These are phyloP conservation scores for Drosophila nigromelanica DNA, from an alignment of 1,140 invertebrate genomes.

Conservation along the genomic window DNA sequence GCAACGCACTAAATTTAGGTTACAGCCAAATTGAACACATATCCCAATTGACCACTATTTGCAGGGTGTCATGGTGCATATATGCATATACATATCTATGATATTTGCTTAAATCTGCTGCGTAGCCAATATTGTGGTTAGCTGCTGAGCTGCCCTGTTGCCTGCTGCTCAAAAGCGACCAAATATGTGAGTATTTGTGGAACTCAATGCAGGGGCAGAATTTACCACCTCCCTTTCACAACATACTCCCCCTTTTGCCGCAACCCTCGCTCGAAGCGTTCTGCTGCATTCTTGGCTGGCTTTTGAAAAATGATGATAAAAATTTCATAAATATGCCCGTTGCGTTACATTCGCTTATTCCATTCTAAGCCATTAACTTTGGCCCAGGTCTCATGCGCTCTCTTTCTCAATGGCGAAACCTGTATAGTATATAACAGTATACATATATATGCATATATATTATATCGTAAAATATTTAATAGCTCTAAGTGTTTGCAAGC, in stretches of 20 bases:
- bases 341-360: slow-evolving; percentile 68
- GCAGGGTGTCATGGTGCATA: slow-evolving; percentile 24
- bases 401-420: neutral
- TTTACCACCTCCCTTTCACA: neutral
- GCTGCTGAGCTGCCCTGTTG: slow-evolving; percentile 7
- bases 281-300: slow-evolving; percentile 38
- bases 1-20: no score
- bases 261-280: slow-evolving; percentile 4
- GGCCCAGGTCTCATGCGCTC: slow-evolving; percentile 10
- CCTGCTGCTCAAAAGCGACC: slow-evolving; percentile 6
- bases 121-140: slow-evolving; percentile 31
- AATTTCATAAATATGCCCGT: slow-evolving; percentile 77
- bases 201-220: slow-evolving; percentile 9
- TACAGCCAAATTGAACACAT: no score
- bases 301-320: slow-evolving; percentile 76
- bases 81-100: neutral
- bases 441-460: slow-evolving; percentile 14
- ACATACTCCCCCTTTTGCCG: no score
- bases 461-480: slow-evolving; percentile 79
- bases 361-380: slow-evolving; percentile 76
- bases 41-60: neutral
- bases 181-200: slow-evolving; percentile 43
- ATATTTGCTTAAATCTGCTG: slow-evolving; percentile 1
- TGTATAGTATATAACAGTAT: neutral
- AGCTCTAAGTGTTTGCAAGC: slow-evolving; percentile 66